Percentiles rank a stretch among this genome's conserved stretches.
These are phyloP conservation scores for Bufo gargarizans DNA, from an alignment of 2,113 vertebrate genomes.

Conservation along the genomic window DNA sequence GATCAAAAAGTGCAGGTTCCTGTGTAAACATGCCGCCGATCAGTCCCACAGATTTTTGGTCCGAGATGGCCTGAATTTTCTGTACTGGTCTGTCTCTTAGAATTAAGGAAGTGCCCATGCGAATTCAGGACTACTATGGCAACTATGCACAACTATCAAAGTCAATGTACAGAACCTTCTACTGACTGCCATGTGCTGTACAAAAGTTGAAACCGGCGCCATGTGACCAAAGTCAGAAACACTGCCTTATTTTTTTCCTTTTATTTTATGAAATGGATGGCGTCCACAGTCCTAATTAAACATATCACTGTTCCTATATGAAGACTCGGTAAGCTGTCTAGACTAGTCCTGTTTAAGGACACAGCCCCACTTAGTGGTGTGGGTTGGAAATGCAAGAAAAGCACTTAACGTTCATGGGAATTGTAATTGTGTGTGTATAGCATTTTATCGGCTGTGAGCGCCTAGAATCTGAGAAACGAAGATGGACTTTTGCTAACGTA, in stretches of 20 bases:
- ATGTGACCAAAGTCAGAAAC: background rate
- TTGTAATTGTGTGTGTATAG: slow-evolving; percentile 29
- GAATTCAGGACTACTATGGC: too few species aligned
- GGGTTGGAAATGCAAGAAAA: slow-evolving; percentile 21
- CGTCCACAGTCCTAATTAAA: slow-evolving; percentile 24
- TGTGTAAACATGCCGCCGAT: too few species aligned
- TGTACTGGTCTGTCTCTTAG: too few species aligned
- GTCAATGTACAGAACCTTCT: background rate
- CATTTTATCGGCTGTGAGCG: background rate
- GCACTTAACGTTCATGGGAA: slow-evolving; percentile 48
- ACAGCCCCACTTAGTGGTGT: slow-evolving; percentile 33
- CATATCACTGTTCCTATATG: slow-evolving; percentile 48
- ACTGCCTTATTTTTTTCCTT: background rate
- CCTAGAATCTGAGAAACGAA: background rate
- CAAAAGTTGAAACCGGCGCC: background rate
- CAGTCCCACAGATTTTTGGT: too few species aligned
- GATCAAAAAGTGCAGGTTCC: too few species aligned
- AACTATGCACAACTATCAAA: too few species aligned
- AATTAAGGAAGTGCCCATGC: too few species aligned
- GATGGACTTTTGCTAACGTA: background rate
- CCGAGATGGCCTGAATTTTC: too few species aligned
- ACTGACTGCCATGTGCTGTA: background rate
- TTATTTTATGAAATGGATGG: background rate
- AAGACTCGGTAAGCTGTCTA: background rate
- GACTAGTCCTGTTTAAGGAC: slow-evolving; percentile 1